Evolutionary conservation across 2,888 invertebrate species (phyloP), one percentile per base, ranked within the genome.

Genomic region (Embidobia sp.): DNA sequence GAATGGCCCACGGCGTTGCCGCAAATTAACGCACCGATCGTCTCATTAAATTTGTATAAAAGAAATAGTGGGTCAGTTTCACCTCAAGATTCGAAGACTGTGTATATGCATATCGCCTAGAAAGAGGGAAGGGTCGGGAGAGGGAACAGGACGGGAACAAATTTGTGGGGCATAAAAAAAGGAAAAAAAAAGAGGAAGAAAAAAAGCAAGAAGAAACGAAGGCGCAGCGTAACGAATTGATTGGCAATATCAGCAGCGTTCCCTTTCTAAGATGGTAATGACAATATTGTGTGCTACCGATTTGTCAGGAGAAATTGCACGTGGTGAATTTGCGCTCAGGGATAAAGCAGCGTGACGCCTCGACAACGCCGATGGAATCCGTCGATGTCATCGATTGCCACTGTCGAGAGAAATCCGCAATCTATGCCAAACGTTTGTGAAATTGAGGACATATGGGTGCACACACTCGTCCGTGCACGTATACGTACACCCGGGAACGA

Each of bases 401-500:
- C 61, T 35, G 66, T 51, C 49, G 80, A 80, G 87, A 85, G 86
- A 87, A 87, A 87, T 87, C 84, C 80, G 78, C 83, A 84, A 87
- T 87, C 84, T 86, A 84, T 86, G 86, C 85, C 86, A 85, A 86
- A 85, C 85, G 83, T 83, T 86, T 84, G 86, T 86, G 87, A 87
- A 88, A 88, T 88, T 86, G 87, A 86, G 88, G 87, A 86, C 73
- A 73, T 77, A 70, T 75, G 51, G 49, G 37, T 51, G 49, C 77
- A 69, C 42, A 13, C 35, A 15, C 64, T 11, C 35, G 63, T 44
- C 53, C 70, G 46, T 51, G 66, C 44, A 64, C 66, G 69, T 74
- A 73, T 51, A 35, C 57, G 49, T 49, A 27, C 27, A 48, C 63
- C 26, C 29, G 6, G 31, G 22, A 35, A 18, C 37, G 2, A 59